Evolutionary conservation across 2,888 invertebrate genomes (phyloP).

Genomic region (Melanchra persicariae): DNA sequence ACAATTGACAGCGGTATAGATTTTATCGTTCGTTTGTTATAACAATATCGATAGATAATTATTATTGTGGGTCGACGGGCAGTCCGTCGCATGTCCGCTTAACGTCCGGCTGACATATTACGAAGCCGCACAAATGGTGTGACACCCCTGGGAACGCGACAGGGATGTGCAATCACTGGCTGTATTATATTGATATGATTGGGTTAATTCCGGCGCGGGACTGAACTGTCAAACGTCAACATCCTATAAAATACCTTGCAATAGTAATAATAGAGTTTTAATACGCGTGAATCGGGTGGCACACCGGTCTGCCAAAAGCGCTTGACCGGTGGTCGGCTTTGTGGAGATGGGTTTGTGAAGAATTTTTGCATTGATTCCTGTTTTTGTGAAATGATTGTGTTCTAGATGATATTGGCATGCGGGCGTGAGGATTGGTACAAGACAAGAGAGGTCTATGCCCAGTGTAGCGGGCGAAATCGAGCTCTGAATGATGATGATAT

Average conservation of each 20-base stretch:
- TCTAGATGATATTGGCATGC: neutral
- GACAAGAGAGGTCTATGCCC: neutral
- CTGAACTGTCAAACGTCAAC: too few species aligned
- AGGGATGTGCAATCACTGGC: conserved; percentile 47
- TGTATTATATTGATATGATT: conserved; percentile 46
- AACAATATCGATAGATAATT: conserved; percentile 48
- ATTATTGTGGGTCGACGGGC: conserved; percentile 35
- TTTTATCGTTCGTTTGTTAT: conserved; percentile 48
- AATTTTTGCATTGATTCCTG: neutral
- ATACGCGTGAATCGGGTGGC: too few species aligned
- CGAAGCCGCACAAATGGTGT: conserved; percentile 43
- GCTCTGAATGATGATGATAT: neutral
- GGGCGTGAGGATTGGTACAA: neutral
- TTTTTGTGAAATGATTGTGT: neutral
- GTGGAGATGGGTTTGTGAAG: neutral
- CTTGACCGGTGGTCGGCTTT: too few species aligned
- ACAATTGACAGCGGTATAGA: conserved; percentile 45
- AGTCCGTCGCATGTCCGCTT: conserved; percentile 65
- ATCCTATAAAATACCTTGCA: too few species aligned
- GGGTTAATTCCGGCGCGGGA: too few species aligned
- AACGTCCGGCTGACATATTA: conserved; percentile 59
- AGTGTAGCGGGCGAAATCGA: neutral
- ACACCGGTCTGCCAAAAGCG: too few species aligned
- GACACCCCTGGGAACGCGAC: conserved; percentile 46
- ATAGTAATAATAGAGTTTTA: too few species aligned